These are phyloP conservation scores for Idaea aversata DNA, from an alignment of 2,888 invertebrate genomes.

Conservation along the genomic window DNA sequence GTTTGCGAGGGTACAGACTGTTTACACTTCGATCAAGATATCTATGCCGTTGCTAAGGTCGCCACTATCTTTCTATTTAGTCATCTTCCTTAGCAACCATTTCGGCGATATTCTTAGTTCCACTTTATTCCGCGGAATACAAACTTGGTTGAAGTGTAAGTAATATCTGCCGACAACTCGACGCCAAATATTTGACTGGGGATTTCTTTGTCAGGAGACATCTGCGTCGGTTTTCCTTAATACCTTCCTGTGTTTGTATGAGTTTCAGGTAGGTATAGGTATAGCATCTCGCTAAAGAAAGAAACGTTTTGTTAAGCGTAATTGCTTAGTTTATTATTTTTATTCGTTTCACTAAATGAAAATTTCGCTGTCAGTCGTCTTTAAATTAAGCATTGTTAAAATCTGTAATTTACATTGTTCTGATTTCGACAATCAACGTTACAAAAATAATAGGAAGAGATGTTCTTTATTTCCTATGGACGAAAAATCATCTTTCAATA, in stretches of 20 bases:
- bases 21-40: conserved; percentile 24
- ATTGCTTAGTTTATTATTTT: neutral
- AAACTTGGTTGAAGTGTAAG: conserved; percentile 20
- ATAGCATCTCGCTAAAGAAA: neutral
- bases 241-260: neutral
- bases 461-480: no score
- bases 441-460: no score
- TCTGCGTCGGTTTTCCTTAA: conserved; percentile 36
- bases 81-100: neutral
- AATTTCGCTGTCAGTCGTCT: neutral
- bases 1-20: conserved; percentile 30
- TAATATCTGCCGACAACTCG: conserved; percentile 39
- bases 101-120: neutral
- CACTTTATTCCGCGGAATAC: neutral
- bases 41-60: conserved; percentile 24
- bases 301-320: neutral
- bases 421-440: no score
- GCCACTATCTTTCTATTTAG: conserved; percentile 7
- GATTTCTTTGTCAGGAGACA: conserved; percentile 41
- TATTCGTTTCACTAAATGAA: neutral
- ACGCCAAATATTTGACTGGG: conserved; percentile 59
- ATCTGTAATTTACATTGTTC: neutral
- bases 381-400: neutral
- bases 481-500: no score
- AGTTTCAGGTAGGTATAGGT: neutral